Conservation (phyloP, 2,888 invertebrate genomes). For the Sinelater perroti region DNA sequence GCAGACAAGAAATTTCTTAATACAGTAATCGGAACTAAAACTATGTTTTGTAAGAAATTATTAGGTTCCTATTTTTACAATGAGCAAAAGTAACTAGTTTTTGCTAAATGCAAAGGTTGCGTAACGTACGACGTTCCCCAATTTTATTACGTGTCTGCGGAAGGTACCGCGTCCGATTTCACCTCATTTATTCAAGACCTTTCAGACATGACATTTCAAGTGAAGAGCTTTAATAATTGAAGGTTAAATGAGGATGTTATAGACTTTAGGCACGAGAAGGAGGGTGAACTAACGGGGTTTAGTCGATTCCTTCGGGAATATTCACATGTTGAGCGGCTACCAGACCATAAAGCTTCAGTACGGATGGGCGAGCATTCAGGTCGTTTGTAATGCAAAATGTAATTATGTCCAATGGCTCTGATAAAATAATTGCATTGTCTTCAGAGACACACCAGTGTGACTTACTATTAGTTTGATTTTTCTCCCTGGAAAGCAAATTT, state of each 20-base stretch:
- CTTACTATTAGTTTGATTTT: too few species aligned
- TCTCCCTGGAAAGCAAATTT: too few species aligned
- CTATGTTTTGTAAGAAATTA: too few species aligned
- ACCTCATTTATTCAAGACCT: constrained; percentile 31
- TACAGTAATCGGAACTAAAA: too few species aligned
- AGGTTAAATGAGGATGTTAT: constrained; percentile 38
- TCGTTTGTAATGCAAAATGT: constrained; percentile 50
- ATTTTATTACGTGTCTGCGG: constrained; percentile 14
- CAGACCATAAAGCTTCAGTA: constrained; percentile 54
- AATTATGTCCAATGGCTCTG: constrained; percentile 34
- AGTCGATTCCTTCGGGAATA: constrained; percentile 53
- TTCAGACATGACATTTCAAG: constrained; percentile 33
- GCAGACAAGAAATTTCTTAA: constrained; percentile 2
- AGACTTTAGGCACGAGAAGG: constrained; percentile 36
- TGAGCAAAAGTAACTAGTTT: too few species aligned
- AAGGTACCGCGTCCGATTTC: constrained; percentile 18
- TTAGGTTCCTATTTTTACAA: too few species aligned
- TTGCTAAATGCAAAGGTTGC: too few species aligned
- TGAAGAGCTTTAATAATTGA: constrained; percentile 38
- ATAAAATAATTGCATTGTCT: constrained; percentile 32
- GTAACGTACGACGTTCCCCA: constrained; percentile 8
- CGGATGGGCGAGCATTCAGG: constrained; percentile 53
- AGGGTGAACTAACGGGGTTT: constrained; percentile 43
- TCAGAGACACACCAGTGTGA: constrained; percentile 8
- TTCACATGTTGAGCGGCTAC: constrained; percentile 56